These are phyloP conservation scores for Apoda limacodes DNA, from an alignment of 2,888 invertebrate genomes.

Conservation along the genomic window DNA sequence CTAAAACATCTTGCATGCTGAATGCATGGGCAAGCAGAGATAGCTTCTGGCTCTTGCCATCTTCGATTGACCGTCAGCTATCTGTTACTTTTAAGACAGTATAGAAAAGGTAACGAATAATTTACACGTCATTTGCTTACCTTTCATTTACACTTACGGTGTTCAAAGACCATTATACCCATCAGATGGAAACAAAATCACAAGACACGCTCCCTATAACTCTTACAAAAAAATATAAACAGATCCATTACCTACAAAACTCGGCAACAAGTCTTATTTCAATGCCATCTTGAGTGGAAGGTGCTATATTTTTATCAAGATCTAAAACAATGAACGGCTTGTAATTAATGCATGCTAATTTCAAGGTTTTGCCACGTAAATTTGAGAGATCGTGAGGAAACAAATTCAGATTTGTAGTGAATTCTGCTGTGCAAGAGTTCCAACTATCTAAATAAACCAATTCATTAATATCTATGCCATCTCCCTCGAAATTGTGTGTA, in stretches of 20 bases:
- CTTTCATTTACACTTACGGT: too few species aligned
- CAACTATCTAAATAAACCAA: slow-evolving; percentile 46
- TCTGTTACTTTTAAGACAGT: too few species aligned
- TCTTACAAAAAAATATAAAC: too few species aligned
- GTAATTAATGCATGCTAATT: slow-evolving; percentile 69
- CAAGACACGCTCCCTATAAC: too few species aligned
- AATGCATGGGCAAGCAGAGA: too few species aligned
- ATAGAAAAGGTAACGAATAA: slow-evolving; percentile 2
- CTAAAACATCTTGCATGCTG: too few species aligned
- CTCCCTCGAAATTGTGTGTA: slow-evolving; percentile 55
- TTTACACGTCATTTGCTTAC: too few species aligned
- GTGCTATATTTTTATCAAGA: slow-evolving; percentile 32
- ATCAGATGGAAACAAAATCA: too few species aligned
- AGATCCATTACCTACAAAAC: slow-evolving; percentile 62
- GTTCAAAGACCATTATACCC: too few species aligned
- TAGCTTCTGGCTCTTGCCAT: too few species aligned
- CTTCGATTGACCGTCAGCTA: too few species aligned
- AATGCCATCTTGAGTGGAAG: slow-evolving; percentile 63
- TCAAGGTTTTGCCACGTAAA: slow-evolving; percentile 53
- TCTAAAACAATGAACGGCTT: slow-evolving; percentile 69
- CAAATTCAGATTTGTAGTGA: slow-evolving; percentile 36
- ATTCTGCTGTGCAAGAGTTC: slow-evolving; percentile 40
- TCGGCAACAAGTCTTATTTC: slow-evolving; percentile 58
- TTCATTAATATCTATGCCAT: slow-evolving; percentile 24
- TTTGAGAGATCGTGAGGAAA: slow-evolving; percentile 61